A percentile compares a stretch with the other conserved stretches of the same genome.
These are phyloP conservation scores for Hemithea aestivaria DNA, from an alignment of 2,888 invertebrate species.

Conservation along the genomic window DNA sequence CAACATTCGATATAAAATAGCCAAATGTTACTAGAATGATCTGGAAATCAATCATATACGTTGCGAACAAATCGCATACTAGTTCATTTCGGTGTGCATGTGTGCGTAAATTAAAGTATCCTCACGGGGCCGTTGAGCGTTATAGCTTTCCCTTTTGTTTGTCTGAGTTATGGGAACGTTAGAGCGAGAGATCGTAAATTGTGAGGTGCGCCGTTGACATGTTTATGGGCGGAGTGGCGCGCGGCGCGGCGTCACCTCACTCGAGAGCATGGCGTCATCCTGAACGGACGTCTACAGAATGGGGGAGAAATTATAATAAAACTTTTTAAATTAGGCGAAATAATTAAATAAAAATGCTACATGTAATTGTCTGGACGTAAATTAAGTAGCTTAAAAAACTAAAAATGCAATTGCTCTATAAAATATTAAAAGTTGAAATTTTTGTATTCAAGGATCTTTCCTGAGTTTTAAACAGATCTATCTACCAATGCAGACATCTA, in stretches of 20 bases:
- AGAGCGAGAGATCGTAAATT: constrained; percentile 78
- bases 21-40: constrained; percentile 29
- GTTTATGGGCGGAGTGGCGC: constrained; percentile 77
- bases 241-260: constrained; percentile 59
- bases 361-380: too few relatives aligned
- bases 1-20: neutral
- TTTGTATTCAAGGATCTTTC: too few relatives aligned
- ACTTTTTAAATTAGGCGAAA: too few relatives aligned
- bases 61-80: constrained; percentile 61
- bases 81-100: constrained; percentile 67
- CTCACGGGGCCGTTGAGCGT: constrained; percentile 77
- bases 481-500: too few relatives aligned
- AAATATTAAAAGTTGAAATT: neutral
- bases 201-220: constrained; percentile 71
- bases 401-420: too few relatives aligned
- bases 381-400: too few relatives aligned
- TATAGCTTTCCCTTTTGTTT: constrained; percentile 79
- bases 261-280: constrained; percentile 68
- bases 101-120: constrained; percentile 78
- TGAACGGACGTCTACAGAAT: too few relatives aligned
- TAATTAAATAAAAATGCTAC: too few relatives aligned
- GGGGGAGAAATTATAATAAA: too few relatives aligned
- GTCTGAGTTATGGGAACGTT: constrained; percentile 73
- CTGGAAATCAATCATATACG: constrained; percentile 44
- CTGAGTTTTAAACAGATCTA: too few relatives aligned